Conservation (phyloP, 2,113 vertebrate genomes). For the Sander vitreus region DNA sequence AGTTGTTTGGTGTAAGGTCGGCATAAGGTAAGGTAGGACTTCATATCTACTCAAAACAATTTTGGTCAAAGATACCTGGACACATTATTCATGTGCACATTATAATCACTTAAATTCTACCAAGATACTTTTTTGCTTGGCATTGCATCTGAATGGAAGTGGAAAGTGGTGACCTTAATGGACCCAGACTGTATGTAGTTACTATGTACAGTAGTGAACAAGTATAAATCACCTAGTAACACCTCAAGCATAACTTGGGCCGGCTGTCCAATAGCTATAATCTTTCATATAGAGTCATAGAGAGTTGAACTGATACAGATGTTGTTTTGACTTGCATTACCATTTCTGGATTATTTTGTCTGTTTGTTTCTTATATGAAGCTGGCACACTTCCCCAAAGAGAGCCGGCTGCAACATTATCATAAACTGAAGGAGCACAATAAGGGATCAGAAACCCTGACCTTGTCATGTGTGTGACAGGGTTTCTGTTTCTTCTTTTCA, state of each 20-base stretch:
- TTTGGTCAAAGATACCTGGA: background rate
- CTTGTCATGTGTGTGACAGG: background rate
- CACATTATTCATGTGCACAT: background rate
- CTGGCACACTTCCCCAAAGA: conserved; percentile 28
- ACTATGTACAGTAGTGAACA: background rate
- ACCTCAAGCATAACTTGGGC: background rate
- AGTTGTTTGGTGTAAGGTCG: too few relatives aligned
- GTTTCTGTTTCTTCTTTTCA: background rate
- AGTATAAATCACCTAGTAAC: background rate
- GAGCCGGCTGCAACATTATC: background rate
- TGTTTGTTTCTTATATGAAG: conserved; percentile 23
- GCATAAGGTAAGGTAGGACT: too few relatives aligned
- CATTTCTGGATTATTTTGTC: background rate
- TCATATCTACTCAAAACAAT: too few relatives aligned
- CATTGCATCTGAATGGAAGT: background rate
- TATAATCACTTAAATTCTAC: background rate
- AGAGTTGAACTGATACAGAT: background rate
- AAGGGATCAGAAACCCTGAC: conserved; percentile 28
- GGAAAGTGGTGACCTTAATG: background rate
- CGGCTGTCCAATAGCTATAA: background rate
- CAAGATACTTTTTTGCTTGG: background rate
- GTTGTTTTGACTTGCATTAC: background rate
- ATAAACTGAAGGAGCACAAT: conserved; percentile 12
- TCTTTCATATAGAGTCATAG: background rate
- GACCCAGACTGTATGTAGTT: background rate